Conservation (phyloP, 2,888 invertebrate species). For the Phortica okadai region DNA sequence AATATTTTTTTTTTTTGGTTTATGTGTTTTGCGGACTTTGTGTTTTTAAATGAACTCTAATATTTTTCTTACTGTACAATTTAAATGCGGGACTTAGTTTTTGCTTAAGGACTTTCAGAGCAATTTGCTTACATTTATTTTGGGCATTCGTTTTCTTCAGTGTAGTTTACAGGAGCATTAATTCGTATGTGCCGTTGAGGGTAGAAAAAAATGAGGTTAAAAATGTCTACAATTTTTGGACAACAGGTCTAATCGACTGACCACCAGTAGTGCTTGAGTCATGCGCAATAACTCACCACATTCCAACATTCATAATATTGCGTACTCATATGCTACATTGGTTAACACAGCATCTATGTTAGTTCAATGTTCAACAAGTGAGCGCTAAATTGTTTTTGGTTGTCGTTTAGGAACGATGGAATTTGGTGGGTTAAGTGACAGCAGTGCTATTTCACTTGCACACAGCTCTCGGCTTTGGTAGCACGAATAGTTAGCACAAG, state of each 20-base stretch:
- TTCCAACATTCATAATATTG: too few species aligned
- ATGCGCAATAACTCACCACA: too few species aligned
- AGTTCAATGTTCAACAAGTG: too few species aligned
- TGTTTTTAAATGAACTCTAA: neutral
- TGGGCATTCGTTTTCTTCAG: neutral
- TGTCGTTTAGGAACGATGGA: too few species aligned
- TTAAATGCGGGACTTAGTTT: conserved; percentile 6
- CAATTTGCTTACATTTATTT: conserved; percentile 11
- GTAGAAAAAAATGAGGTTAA: neutral
- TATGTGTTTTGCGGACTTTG: conserved; percentile 33
- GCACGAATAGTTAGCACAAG: too few species aligned
- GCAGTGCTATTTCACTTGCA: too few species aligned
- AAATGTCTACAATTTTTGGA: neutral
- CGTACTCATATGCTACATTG: too few species aligned
- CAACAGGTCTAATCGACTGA: neutral
- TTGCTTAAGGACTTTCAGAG: conserved; percentile 5
- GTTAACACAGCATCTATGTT: too few species aligned
- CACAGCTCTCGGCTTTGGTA: too few species aligned
- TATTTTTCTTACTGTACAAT: neutral
- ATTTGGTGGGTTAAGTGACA: too few species aligned
- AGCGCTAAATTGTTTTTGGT: too few species aligned
- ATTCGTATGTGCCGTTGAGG: conserved; percentile 32
- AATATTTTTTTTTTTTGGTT: conserved; percentile 54
- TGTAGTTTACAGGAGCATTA: conserved; percentile 4
- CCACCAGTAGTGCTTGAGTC: too few species aligned